Base-by-base conservation (phyloP, 2,888 invertebrate genomes). In the Leptura quadrifasciata region DNA sequence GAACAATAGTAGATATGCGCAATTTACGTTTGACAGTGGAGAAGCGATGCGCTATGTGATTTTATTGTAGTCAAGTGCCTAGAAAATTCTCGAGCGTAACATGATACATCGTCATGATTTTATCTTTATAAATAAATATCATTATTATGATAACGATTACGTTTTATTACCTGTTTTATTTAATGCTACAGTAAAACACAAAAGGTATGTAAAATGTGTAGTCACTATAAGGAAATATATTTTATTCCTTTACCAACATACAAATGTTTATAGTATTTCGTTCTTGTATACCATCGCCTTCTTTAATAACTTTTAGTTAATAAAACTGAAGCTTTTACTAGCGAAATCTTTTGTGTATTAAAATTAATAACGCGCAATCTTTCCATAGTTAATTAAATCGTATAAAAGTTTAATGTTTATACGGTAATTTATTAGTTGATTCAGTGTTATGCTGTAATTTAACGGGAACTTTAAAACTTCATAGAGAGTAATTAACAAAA, bases 401-500 rank as follows among this genome's bases (percentile, higher is more conserved):
- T 18, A 47, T 65, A 65, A 65, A 39, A 39, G 20, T 35, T 70
- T 70, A 35, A 39, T 58, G n/a, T 39, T 24, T 35, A 35, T 69
- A 39, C n/a, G n/a, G 68, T 70, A 47, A 70, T 70, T 70, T 70
- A 70, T 60, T 47, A 70, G 58, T 15, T 55, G 63, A 64, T 63
- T 27, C 27, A 18, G 47, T 63, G 57, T 47, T 47, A 17, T 55
- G 55, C 31, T 63, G 18, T 55, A 55, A 72, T 54, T 27, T 72
- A 72, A 55, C 63, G 35, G 12, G 20, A 61, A 55, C 21, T 72
- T 55, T 71, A 72, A 71, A 72, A 64, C 72, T 72, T 63, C 63
- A 64, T 72, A 55, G 17, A 52, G 31, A 20, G 60, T 55, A 72
- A 72, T 72, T 72, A 72, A 72, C 55, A 55, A 63, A 27, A 64